Percentiles rank a stretch among this genome's conserved stretches.
These are phyloP conservation scores for Microtus pennsylvanicus DNA, from an alignment of 2,113 vertebrate species.

Conservation along the genomic window DNA sequence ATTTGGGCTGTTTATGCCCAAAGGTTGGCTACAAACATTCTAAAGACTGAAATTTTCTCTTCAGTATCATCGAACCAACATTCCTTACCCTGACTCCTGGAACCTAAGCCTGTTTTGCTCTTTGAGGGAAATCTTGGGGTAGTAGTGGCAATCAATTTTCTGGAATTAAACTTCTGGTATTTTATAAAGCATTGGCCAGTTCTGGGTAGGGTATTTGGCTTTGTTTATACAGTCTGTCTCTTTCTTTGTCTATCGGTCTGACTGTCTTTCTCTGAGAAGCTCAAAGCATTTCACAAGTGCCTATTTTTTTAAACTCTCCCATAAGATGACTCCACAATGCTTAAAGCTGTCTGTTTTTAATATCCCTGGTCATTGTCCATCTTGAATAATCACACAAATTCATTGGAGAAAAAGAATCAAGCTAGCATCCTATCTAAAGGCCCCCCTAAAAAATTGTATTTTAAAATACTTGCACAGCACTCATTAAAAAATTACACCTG, in stretches of 20 bases:
- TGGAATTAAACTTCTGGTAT: neutral
- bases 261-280: neutral
- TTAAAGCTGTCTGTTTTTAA: neutral
- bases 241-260: neutral
- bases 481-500: constrained; percentile 49
- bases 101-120: neutral
- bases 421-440: neutral
- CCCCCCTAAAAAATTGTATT: neutral
- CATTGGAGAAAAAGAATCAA: neutral
- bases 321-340: neutral
- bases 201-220: neutral
- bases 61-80: neutral
- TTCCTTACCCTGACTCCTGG: neutral
- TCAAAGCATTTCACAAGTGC: neutral
- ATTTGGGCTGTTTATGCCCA: neutral
- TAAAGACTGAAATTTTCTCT: neutral
- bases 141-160: neutral
- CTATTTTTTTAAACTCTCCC: constrained; percentile 17
- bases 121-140: neutral
- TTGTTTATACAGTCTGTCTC: neutral
- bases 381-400: constrained; percentile 1
- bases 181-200: neutral
- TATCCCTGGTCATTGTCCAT: neutral
- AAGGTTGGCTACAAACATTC: neutral
- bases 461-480: neutral